Base-by-base conservation (phyloP, 1,140 invertebrate species). In the Lasaia peninsularis region DNA sequence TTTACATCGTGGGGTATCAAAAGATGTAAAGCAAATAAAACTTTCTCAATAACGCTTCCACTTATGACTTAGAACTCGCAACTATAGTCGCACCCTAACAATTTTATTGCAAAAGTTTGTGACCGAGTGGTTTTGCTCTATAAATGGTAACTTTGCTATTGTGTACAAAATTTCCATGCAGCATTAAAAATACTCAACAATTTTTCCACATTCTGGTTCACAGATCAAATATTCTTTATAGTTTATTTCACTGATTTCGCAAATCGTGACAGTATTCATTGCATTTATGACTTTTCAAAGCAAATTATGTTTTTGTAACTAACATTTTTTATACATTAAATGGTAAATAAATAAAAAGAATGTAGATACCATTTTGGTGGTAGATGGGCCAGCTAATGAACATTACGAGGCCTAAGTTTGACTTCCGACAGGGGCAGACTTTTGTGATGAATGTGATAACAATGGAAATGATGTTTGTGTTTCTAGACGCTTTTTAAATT, bases 91-190 rank as follows among this genome's bases (percentile, higher is more conserved):
- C 57, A 56, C 63, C 50, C 40, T 44, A 35, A 31, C 56, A 63
- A 32, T 65, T 67, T 73, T 73, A 73, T 73, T 73, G 71, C 67
- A 33, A 65, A 73, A 73, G 68, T 73, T 73, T 65, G 59, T 37
- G 50, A 37, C 35, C 67, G 53, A 35, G 57, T 53, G 60, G 31
- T 24, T 58, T 49, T 51, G 56, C 62, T 60, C 52, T 37, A 40
- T 60, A 64, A 68, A 61, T 66, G 62, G 63, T 62, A 71, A 68
- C 68, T 70, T 66, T 54, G 49, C 18, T 60, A 65, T 67, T 73
- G 69, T 63, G 65, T 65, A 70, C 65, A 71, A 70, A 67, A 65
- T 65, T 62, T 28, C 21, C 52, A 31, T 50, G 52, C 49, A 53
- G 53, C 58, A 62, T 71, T 64, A 71, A 74, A 74, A 71, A 71